These are phyloP conservation scores for Motacilla alba DNA, from an alignment of 2,113 vertebrate species.

Conservation along the genomic window DNA sequence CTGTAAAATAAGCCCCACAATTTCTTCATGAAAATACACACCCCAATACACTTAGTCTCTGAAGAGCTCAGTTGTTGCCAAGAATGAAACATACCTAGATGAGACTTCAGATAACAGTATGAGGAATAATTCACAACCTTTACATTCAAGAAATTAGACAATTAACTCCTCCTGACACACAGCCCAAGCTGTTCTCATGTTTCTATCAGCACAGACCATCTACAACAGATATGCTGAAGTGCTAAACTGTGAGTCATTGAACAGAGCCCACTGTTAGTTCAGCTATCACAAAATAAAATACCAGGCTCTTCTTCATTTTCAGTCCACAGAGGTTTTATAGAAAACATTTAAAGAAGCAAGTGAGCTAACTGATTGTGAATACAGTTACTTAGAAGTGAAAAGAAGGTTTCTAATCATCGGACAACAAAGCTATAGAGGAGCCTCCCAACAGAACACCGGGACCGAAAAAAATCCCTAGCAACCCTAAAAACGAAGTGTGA, in stretches of 20 bases:
- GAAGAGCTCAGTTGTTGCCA: background rate
- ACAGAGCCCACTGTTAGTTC: background rate
- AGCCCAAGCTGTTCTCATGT: background rate
- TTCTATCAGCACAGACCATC: constrained; percentile 24
- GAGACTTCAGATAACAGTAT: background rate
- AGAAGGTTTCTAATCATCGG: background rate
- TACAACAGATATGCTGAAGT: background rate
- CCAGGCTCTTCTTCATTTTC: background rate
- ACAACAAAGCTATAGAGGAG: background rate
- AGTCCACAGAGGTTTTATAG: background rate
- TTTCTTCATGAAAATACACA: background rate
- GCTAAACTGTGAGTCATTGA: constrained; percentile 11
- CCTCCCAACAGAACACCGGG: background rate
- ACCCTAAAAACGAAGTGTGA: background rate
- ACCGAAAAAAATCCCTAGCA: background rate
- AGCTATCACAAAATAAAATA: background rate
- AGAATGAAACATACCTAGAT: constrained; percentile 16
- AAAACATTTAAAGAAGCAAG: background rate
- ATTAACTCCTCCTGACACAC: constrained; percentile 5
- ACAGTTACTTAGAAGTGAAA: background rate
- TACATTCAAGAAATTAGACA: constrained; percentile 6
- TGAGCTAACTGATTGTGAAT: accelerated
- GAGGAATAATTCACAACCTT: constrained; percentile 9
- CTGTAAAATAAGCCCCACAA: constrained; percentile 17
- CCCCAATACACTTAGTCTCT: constrained; percentile 11